Percentiles rank a stretch among this genome's conserved stretches.
phyloP scores from a whole-genome alignment of 2,888 invertebrate genomes.

The Melieria crassipennis region DNA sequence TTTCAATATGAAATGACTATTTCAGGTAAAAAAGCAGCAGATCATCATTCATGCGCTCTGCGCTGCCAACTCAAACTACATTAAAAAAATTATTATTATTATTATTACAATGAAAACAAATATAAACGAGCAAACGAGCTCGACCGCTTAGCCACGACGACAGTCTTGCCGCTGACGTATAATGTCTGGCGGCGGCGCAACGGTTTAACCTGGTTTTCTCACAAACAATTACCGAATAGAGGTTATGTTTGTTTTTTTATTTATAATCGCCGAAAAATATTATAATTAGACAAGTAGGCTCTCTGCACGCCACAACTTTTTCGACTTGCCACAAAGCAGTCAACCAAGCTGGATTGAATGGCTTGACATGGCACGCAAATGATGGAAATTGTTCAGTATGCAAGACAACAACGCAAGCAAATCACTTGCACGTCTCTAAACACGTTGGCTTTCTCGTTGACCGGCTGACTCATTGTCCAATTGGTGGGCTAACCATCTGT shows the following conservation, averaged over 20 bases:
- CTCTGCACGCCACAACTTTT: neutral
- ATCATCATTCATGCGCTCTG: neutral
- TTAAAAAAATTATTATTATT: too few relatives aligned
- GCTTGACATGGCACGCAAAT: neutral
- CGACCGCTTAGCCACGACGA: neutral
- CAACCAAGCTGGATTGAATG: neutral
- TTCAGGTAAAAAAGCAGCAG: neutral
- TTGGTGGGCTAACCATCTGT: too few relatives aligned
- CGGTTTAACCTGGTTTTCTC: constrained; percentile 24
- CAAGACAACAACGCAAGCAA: too few relatives aligned
- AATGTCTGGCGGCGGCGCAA: neutral
- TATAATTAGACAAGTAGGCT: constrained; percentile 24
- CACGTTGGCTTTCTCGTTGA: too few relatives aligned
- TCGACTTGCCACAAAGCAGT: neutral
- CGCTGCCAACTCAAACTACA: too few relatives aligned
- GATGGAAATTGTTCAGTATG: neutral
- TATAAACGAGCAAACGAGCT: neutral
- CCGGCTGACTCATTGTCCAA: too few relatives aligned
- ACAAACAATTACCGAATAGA: constrained; percentile 6
- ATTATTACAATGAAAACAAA: too few relatives aligned
- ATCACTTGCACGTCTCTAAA: too few relatives aligned
- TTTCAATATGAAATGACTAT: neutral
- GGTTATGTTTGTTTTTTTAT: constrained; percentile 20
- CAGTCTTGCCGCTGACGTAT: neutral
- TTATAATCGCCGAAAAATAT: constrained; percentile 14